Percentiles rank a stretch among this genome's conserved stretches.
These are phyloP conservation scores for Melanaphis sacchari DNA, from an alignment of 1,140 invertebrate genomes.

Conservation along the genomic window DNA sequence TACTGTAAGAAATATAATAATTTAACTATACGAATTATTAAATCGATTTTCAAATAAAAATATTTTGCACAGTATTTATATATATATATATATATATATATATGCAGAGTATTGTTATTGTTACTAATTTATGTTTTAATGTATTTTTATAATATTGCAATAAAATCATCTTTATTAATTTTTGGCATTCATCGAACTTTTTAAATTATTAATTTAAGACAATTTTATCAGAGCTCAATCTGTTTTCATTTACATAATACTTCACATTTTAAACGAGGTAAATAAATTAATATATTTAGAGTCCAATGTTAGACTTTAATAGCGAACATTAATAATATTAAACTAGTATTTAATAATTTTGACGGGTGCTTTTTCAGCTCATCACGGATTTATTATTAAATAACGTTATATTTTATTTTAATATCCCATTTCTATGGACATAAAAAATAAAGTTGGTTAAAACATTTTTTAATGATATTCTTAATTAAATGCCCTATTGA, in stretches of 20 bases:
- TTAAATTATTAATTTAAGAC: not conserved
- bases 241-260: not conserved
- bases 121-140: not conserved
- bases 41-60: not conserved
- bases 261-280: not conserved
- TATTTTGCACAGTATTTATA: too few relatives aligned
- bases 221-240: not conserved
- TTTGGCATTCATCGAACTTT: not conserved
- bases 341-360: not conserved
- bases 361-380: not conserved
- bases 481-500: too few relatives aligned
- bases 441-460: not conserved
- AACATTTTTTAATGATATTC: not conserved
- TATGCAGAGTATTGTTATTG: not conserved
- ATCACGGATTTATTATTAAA: not conserved
- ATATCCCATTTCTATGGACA: not conserved
- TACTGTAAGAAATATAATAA: not conserved
- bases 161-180: not conserved
- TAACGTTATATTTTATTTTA: not conserved
- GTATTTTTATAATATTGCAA: not conserved
- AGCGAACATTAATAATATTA: not conserved
- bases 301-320: not conserved
- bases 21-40: constrained; percentile 4
- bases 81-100: too few relatives aligned
- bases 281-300: not conserved